These are phyloP conservation scores for Acleris laterana DNA, from an alignment of 2,888 invertebrate species.

Conservation along the genomic window DNA sequence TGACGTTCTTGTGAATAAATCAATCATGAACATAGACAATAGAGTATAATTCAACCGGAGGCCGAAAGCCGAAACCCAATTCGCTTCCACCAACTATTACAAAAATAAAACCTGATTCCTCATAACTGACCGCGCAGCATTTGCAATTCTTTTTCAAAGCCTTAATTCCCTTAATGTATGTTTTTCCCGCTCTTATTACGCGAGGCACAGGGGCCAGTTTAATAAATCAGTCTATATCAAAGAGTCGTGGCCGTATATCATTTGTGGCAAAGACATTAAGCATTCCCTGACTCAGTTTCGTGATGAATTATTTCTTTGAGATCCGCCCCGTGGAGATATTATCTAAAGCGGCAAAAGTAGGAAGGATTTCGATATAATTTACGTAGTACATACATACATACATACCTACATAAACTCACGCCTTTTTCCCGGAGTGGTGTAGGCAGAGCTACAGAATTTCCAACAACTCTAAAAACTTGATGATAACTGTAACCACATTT, in stretches of 20 bases:
- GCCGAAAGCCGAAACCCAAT: constrained; percentile 1
- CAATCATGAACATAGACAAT: no score
- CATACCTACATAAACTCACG: no score
- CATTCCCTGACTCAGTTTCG: constrained; percentile 30
- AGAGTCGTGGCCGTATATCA: constrained; percentile 33
- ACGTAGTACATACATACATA: no score
- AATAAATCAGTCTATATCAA: constrained; percentile 36
- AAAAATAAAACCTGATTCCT: no score
- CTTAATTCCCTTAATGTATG: constrained; percentile 31
- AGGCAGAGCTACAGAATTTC: no score
- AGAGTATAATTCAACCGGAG: no score
- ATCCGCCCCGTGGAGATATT: constrained; percentile 18
- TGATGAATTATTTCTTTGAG: constrained; percentile 35
- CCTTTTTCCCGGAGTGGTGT: no score
- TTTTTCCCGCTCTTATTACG: constrained; percentile 20
- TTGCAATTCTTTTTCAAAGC: constrained; percentile 36
- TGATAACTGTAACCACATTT: no score
- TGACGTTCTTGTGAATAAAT: no score
- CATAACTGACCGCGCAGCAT: constrained; percentile 22
- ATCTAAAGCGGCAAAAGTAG: constrained; percentile 12
- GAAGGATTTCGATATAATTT: not conserved
- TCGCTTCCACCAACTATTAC: no score
- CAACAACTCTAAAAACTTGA: no score
- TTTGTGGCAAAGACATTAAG: constrained; percentile 37
- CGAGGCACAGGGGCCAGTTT: constrained; percentile 21